Evolutionary conservation across 2,113 vertebrate species (phyloP), one percentile per base, ranked within the genome.

Genomic region (Prolemur simus): DNA sequence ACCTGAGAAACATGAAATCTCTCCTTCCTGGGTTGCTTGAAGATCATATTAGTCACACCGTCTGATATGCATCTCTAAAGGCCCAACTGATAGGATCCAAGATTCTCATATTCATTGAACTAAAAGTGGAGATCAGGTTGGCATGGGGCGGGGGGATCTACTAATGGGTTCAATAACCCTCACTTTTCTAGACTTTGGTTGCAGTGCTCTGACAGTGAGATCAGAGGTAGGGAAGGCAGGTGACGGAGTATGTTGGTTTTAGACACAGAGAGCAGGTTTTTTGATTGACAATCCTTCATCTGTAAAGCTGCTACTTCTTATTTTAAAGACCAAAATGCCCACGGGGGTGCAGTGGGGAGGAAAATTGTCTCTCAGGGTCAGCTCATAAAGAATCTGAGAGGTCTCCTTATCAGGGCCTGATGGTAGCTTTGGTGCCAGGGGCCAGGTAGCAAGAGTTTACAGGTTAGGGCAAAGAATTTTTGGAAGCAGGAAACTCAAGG

Each of bases 251-350:
- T 69, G 14, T 82, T 85, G 37, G 32, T 7, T 92, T 21, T 45
- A 89, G 69, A 84, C 39, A 84, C 1, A 52, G n/a, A 87, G 18
- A 6, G n/a, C 2, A 58, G 64, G 8, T 34, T 92, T 88, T 64
- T 21, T 4, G n/a, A 74, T 68, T 66, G 18, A 86, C 81, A 56
- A 68, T 52, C n/a, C 34, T 94, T 84, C 47, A 81, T 81, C 3
- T 89, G 8, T 80, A 88, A 91, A 77, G 42, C 17, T 84, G 23
- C 47, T 91, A 56, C 12, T 93, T 94, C 78, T 96, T 68, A 85
- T 37, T 92, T 15, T 80, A 92, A 89, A 81, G 14, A 76, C n/a
- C 23, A 88, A 86, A 96, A 76, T 89, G 54, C 5, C 37, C 58
- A 3, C 6, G 8, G 34, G 7, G 5, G 18, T 42, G 18, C n/a